Evolutionary conservation across 2,113 vertebrate genomes (phyloP).

Genomic region (Neofelis nebulosa): DNA sequence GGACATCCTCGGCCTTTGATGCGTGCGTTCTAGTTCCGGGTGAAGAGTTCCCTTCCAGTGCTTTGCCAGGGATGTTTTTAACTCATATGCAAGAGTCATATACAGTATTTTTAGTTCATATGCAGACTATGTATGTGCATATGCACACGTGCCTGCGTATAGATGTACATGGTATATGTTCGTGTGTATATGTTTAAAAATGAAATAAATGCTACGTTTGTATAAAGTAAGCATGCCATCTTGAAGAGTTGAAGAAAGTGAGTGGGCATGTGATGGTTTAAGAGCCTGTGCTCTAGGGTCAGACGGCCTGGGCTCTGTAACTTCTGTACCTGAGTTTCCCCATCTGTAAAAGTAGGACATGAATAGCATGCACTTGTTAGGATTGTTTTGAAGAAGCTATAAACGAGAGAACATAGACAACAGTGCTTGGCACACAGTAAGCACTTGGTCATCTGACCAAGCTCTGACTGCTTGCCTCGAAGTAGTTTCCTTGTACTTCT

Average conservation of each 20-base stretch:
- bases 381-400: not conserved
- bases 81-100: not conserved
- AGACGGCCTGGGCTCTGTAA: not conserved
- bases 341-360: not conserved
- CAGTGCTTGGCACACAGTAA: not conserved
- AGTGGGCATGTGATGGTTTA: not conserved
- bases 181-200: not conserved
- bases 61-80: slow-evolving; percentile 8
- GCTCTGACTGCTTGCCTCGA: not conserved
- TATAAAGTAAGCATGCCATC: not conserved
- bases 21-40: not conserved
- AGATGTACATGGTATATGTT: not conserved
- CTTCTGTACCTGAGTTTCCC: not conserved
- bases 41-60: not conserved
- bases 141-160: not conserved
- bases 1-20: not conserved
- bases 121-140: not conserved
- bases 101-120: not conserved
- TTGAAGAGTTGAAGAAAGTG: not conserved
- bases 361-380: not conserved
- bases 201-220: not conserved
- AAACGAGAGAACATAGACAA: not conserved
- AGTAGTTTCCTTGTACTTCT: not conserved
- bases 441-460: not conserved
- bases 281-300: not conserved